Conservation (phyloP, 1,140 invertebrate genomes). For the Chironomus striatipennis region DNA sequence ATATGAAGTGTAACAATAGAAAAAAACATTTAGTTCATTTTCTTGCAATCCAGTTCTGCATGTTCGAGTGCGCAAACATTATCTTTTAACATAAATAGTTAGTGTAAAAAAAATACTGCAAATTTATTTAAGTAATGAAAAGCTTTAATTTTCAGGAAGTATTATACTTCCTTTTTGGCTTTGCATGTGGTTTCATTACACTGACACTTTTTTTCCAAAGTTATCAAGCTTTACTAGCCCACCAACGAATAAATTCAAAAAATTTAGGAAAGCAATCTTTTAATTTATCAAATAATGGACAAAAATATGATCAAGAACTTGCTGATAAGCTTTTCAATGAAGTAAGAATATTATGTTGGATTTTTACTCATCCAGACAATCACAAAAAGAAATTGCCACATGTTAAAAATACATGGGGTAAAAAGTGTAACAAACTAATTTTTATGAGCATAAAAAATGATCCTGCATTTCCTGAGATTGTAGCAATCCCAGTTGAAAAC, state of each 20-base stretch:
- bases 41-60: too few relatives aligned
- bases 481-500: conserved; percentile 64
- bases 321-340: conserved; percentile 39
- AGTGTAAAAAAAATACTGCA: too few relatives aligned
- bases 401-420: conserved; percentile 90
- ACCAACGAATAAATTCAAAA: not conserved
- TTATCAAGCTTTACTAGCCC: not conserved
- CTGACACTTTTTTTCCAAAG: not conserved
- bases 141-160: not conserved
- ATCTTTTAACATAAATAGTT: too few relatives aligned
- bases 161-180: not conserved
- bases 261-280: not conserved
- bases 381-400: conserved; percentile 80
- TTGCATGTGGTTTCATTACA: not conserved
- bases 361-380: conserved; percentile 86
- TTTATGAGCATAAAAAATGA: conserved; percentile 74
- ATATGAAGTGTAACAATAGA: too few relatives aligned
- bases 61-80: too few relatives aligned
- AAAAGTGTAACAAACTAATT: conserved; percentile 76
- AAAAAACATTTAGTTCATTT: too few relatives aligned
- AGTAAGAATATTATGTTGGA: conserved; percentile 83
- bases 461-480: conserved; percentile 51
- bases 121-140: not conserved
- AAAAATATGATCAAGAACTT: not conserved
- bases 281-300: not conserved